Base-by-base conservation (phyloP, 2,113 vertebrate species). In the Antechinus stuartii region DNA sequence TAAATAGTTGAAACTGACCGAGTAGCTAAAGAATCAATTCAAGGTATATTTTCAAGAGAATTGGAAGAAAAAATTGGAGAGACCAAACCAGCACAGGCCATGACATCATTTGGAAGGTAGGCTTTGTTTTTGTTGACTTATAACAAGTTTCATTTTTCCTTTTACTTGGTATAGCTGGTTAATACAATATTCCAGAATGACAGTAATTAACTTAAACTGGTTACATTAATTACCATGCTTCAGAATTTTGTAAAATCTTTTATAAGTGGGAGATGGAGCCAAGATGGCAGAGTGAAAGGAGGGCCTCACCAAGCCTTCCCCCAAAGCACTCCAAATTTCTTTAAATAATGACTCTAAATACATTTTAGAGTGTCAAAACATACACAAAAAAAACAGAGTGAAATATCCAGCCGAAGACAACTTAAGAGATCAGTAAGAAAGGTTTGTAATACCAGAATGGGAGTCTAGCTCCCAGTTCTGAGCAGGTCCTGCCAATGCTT, bases 21-120 rank as follows among this genome's bases (percentile, higher is more conserved):
- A 30, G 93, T 91, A 25, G 89, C 96, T 96, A 92, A 55, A 92
- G 93, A 95, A 68, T 96, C 93, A 57, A 90, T 90, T 91, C 92
- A 27, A 90, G 68, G 2, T 95, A 89, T 46, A 22, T 26, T 54
- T 97, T 93, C 95, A 90, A 95, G 98, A 93, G 96, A 93, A 12
- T 90, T 91, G 94, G 98, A 96, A 94, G 57, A 89, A 97, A 94
- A 54, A 90, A n/a, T 89, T 47, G 94, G 56, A 90, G 94, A 94
- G 2, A 92, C 93, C 35, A 52, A 0, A 6, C 57, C 96, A 7
- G 94, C 97, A 8, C 93, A 97, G 95, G 89, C 89, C 14, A 94
- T 55, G 92, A 95, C 96, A 90, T 95, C 98, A 93, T 96, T 0
- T 97, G 96, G 57, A 92, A 97, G 98, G 99, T 99, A 98, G 95